Evolutionary conservation across 2,113 vertebrate species (phyloP).

Genomic region (Romanogobio albipinnatus): DNA sequence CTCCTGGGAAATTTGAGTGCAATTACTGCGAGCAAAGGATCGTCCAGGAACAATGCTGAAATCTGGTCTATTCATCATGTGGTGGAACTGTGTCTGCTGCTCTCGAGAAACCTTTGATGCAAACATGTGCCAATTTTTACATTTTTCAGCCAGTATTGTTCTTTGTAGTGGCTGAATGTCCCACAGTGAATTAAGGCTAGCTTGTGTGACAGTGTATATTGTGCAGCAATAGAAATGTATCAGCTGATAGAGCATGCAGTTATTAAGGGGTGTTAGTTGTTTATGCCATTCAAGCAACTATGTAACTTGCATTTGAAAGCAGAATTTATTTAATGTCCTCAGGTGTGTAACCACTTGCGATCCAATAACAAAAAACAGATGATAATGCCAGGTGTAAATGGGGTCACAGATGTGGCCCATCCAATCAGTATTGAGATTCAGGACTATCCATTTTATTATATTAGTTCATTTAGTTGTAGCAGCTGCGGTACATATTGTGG

Average conservation of each 20-base stretch:
- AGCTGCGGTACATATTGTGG: too few species aligned
- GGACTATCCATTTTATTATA: not conserved
- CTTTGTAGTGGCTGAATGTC: conserved; percentile 15
- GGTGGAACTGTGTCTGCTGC: conserved; percentile 28
- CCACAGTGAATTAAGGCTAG: not conserved
- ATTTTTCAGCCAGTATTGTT: conserved; percentile 5
- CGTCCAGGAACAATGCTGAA: conserved; percentile 48
- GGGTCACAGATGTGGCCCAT: not conserved
- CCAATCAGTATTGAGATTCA: not conserved
- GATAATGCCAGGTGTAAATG: not conserved
- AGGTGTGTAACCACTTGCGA: not conserved
- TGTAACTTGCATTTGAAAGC: not conserved
- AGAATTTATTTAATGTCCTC: not conserved
- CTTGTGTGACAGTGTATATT: not conserved
- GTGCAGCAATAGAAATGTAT: not conserved
- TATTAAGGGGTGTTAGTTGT: not conserved
- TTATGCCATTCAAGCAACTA: not conserved
- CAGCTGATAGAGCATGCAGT: not conserved
- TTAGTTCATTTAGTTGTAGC: not conserved
- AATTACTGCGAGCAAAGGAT: conserved; percentile 44
- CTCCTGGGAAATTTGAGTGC: conserved; percentile 50
- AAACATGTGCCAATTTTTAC: conserved; percentile 25
- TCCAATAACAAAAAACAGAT: not conserved
- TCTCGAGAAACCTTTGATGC: conserved; percentile 39
- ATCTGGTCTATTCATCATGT: conserved; percentile 46